Evolutionary conservation across 2,888 invertebrate genomes (phyloP), one percentile per base, ranked within the genome.

Genomic region (Chymomyza caudatula): DNA sequence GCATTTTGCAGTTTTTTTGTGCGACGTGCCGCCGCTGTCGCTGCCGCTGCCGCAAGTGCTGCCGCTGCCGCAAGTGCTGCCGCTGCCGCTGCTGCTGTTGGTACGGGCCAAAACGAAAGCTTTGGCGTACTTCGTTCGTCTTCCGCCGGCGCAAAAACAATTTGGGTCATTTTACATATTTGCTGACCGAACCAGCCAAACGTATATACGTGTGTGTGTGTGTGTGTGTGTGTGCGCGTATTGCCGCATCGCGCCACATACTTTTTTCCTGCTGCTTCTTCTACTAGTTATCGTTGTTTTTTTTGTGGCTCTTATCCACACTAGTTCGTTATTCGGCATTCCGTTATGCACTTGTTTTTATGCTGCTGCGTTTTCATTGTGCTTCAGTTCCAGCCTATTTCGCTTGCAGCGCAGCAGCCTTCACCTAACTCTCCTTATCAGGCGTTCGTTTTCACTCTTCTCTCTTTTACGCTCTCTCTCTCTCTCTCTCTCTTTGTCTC

Each of bases 81-180:
- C 61, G 54, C 73, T 57, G 51, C 56, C 65, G 67, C 70, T 59
- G 54, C 73, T 66, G 67, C 75, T 69, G 43, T 20, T 19, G 44
- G 20, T 23, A 13, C 54, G 20, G 37, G 29, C 49, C 17, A 11
- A 49, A 55, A 22, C 37, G 25, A 49, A 37, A 15, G 8, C 85
- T 78, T 78, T 84, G 86, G 83, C 85, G 85, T 77, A 86, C 87
- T 81, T 86, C 79, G 85, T 59, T 69, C 49, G 53, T 56, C 23
- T 61, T 37, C 11, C 49, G 19, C 52, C 47, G 75, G 65, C 60
- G 60, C 19, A 13, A 51, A 51, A 19, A 51, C 22, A 86, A 87
- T 87, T 83, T 83, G 82, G 87, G 87, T 83, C 87, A 87, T 76
- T 85, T 74, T 84, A 84, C 73, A 81, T 81, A 85, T 51, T 86